phyloP scores from a whole-genome alignment of 2,888 invertebrate species.

The Scrobipalpa atriplicella region DNA sequence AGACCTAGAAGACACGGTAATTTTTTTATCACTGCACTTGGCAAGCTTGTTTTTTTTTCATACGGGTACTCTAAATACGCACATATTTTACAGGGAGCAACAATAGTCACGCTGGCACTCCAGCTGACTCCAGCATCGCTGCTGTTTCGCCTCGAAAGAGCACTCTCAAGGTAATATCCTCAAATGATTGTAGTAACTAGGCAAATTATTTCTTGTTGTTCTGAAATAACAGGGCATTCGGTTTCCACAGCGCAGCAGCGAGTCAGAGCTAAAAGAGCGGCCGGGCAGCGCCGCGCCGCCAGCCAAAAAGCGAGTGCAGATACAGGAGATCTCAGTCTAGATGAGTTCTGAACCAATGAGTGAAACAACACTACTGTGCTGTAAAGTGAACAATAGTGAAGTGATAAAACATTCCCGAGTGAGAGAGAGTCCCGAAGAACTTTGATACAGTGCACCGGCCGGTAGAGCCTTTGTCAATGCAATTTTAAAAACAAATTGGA shows the following conservation, averaged over 20 bases:
- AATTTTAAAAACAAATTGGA: too few species aligned
- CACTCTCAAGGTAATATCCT: conserved; percentile 68
- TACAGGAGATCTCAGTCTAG: conserved; percentile 92
- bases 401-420: neutral
- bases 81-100: conserved; percentile 54
- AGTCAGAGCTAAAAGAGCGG: conserved; percentile 73
- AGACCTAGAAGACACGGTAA: conserved; percentile 59
- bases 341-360: conserved; percentile 37
- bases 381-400: neutral
- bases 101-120: conserved; percentile 49
- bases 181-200: neutral
- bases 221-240: conserved; percentile 55
- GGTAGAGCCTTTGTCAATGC: too few species aligned
- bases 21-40: neutral
- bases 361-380: neutral
- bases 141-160: conserved; percentile 65
- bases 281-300: conserved; percentile 54
- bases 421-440: too few species aligned
- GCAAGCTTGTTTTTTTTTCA: neutral
- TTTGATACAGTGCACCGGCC: neutral
- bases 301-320: conserved; percentile 91
- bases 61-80: neutral
- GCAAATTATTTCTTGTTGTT: neutral
- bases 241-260: conserved; percentile 81
- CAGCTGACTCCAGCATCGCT: conserved; percentile 45